Percentiles rank a stretch among this genome's conserved stretches.
phyloP scores from a whole-genome alignment of 1,140 invertebrate species.

The Thaumetopoea pityocampa region DNA sequence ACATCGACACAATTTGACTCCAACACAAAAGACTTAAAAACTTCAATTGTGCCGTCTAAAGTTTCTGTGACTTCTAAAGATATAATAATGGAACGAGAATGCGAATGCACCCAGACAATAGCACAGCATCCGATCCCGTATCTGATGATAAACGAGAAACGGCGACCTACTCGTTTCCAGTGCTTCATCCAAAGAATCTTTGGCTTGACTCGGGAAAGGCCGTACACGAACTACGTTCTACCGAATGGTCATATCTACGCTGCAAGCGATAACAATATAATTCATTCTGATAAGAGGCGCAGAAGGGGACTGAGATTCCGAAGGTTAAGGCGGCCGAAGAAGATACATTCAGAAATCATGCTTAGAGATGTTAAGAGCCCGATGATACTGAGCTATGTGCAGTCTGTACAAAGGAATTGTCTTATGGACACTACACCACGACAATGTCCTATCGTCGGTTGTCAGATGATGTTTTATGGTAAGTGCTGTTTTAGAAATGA shows the following conservation, averaged over 20 bases:
- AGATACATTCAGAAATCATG: conserved; percentile 43
- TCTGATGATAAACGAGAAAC: conserved; percentile 31
- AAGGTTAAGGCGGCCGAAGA: conserved; percentile 37
- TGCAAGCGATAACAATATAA: conserved; percentile 53
- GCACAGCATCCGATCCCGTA: conserved; percentile 24
- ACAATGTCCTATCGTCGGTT: conserved; percentile 56
- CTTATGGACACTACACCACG: conserved; percentile 51
- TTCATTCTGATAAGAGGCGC: conserved; percentile 29
- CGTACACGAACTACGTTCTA: conserved; percentile 17
- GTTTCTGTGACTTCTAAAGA: conserved; percentile 29
- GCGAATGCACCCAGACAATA: conserved; percentile 23
- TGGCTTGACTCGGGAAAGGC: conserved; percentile 37
- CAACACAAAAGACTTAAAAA: conserved; percentile 17
- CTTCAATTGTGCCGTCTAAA: conserved; percentile 31
- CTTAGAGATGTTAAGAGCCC: conserved; percentile 38
- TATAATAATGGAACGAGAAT: conserved; percentile 20
- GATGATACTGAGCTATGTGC: conserved; percentile 45
- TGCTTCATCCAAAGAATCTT: conserved; percentile 51
- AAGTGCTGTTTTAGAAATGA: too few species aligned
- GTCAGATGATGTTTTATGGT: conserved; percentile 56
- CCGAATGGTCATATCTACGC: conserved; percentile 35
- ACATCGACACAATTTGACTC: conserved; percentile 24
- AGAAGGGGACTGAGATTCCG: conserved; percentile 40
- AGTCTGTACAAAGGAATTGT: conserved; percentile 48
- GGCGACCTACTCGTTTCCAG: conserved; percentile 47